Conservation (phyloP, 1,140 invertebrate genomes). For the Caenorhabditis elegans region WBcel235 BX284605.5:12241501-12242000, state of each 20-base stretch:
- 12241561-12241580: not conserved
- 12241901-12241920: slow-evolving; percentile 52
- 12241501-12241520: not conserved
- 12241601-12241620: not conserved
- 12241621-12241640: not conserved
- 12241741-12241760: slow-evolving; percentile 13
- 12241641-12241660: slow-evolving; percentile 18
- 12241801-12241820: slow-evolving; percentile 61
- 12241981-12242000: not conserved
- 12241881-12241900: slow-evolving; percentile 56
- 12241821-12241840: slow-evolving; percentile 42
- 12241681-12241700: not conserved
- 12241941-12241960: too few species aligned
- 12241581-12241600: slow-evolving; percentile 26
- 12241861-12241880: slow-evolving; percentile 57
- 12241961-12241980: too few species aligned
- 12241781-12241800: slow-evolving; percentile 54
- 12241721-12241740: slow-evolving; percentile 2
- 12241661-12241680: not conserved
- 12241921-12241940: too few species aligned
- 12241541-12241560: slow-evolving; percentile 16
- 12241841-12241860: slow-evolving; percentile 57
- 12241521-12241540: slow-evolving; percentile 3
- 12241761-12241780: slow-evolving; percentile 24
- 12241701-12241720: not conserved